phyloP scores from a whole-genome alignment of 2,113 vertebrate species.

The Mungos mungo region DNA sequence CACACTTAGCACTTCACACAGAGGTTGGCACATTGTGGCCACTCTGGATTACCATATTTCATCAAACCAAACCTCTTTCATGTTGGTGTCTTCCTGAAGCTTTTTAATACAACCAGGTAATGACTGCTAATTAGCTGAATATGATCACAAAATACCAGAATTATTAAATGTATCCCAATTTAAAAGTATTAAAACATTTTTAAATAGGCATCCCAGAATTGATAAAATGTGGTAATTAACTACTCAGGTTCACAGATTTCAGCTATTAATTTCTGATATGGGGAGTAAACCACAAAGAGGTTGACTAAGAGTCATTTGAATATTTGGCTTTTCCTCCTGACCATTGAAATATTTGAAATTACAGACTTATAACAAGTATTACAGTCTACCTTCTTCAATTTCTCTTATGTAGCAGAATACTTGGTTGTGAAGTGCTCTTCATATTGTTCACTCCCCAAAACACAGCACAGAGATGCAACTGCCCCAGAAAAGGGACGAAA shows the following conservation, averaged over 20 bases:
- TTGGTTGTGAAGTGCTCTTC: not conserved
- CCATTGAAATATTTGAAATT: not conserved
- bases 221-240: not conserved
- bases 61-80: not conserved
- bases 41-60: not conserved
- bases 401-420: not conserved
- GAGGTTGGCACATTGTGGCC: not conserved
- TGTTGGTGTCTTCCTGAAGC: not conserved
- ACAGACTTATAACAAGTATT: not conserved
- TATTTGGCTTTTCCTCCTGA: not conserved
- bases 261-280: not conserved
- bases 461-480: not conserved
- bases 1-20: not conserved
- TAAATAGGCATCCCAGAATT: not conserved
- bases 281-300: not conserved
- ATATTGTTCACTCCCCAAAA: not conserved
- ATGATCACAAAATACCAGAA: not conserved
- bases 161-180: not conserved
- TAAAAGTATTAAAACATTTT: not conserved
- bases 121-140: not conserved
- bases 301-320: not conserved
- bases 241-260: not conserved
- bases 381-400: not conserved
- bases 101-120: not conserved
- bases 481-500: not conserved